Conservation (phyloP, 1,140 invertebrate species). For the Heliothis subflexa region DNA sequence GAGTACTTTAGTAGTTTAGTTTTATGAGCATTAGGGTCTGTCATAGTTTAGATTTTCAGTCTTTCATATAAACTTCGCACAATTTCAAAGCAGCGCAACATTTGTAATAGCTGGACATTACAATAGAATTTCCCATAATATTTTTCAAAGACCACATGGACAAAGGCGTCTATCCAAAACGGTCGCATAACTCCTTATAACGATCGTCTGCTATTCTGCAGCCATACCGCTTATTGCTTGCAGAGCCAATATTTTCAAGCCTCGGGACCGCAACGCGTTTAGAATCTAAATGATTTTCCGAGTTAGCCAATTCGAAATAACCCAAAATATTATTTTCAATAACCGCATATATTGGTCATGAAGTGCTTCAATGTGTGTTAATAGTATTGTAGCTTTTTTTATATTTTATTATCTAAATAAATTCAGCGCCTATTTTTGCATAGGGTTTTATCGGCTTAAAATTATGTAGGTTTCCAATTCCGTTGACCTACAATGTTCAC, state of each 20-base stretch:
- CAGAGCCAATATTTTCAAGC: conserved; percentile 66
- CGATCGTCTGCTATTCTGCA: conserved; percentile 60
- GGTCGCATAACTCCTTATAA: conserved; percentile 51
- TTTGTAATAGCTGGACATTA: background rate
- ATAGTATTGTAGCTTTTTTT: background rate
- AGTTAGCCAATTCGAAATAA: conserved; percentile 50
- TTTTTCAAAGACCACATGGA: conserved; percentile 41
- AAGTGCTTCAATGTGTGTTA: conserved; percentile 3
- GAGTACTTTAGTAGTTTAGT: too few relatives aligned
- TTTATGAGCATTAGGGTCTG: too few relatives aligned
- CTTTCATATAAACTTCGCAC: background rate
- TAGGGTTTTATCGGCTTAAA: too few relatives aligned
- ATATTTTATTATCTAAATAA: background rate
- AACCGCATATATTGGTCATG: conserved; percentile 7
- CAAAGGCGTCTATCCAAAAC: conserved; percentile 38
- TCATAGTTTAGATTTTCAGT: too few relatives aligned
- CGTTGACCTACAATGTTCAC: too few relatives aligned
- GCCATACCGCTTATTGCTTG: conserved; percentile 61
- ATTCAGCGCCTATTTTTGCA: too few relatives aligned
- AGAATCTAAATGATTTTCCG: conserved; percentile 60
- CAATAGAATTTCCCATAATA: conserved; percentile 19
- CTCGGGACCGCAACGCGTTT: conserved; percentile 54
- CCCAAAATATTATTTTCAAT: conserved; percentile 41
- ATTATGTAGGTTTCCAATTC: too few relatives aligned
- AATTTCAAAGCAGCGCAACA: background rate